Conservation (phyloP, 1,140 invertebrate genomes). For the Bombus soroeensis region DNA sequence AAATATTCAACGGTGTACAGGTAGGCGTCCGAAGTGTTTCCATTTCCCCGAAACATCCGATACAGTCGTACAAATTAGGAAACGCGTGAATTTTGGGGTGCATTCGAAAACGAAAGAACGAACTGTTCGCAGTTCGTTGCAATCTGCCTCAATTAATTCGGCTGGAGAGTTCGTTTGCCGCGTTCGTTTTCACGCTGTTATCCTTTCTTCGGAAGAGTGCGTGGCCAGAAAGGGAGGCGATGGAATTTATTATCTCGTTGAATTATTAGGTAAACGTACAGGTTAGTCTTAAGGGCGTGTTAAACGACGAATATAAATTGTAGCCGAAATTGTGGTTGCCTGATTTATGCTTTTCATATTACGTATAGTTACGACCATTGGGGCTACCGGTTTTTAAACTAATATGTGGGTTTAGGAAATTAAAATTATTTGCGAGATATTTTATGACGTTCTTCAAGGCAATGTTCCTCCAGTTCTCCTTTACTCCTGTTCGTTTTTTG, state of each 20-base stretch:
- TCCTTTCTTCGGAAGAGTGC: background rate
- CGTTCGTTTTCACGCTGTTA: background rate
- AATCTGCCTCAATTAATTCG: conserved; percentile 11
- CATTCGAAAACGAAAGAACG: background rate
- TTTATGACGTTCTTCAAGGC: background rate
- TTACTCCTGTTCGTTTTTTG: background rate
- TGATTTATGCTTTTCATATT: conserved; percentile 17
- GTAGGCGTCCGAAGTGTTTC: conserved; percentile 34
- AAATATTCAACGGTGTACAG: conserved; percentile 66
- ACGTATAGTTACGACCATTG: background rate
- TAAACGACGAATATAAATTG: conserved; percentile 20
- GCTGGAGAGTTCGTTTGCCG: background rate
- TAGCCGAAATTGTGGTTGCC: background rate
- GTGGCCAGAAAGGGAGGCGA: background rate
- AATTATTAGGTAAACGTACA: conserved; percentile 17
- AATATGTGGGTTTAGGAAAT: background rate
- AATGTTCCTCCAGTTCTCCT: background rate
- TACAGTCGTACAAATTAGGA: background rate
- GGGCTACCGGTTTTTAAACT: background rate
- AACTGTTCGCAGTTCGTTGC: background rate
- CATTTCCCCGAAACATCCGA: background rate
- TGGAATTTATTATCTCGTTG: conserved; percentile 16
- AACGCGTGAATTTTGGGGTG: background rate
- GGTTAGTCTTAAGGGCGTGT: conserved; percentile 3
- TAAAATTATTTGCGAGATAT: background rate